Conservation (phyloP, 2,797 vertebrate genomes). For the Xiphorhynchus erythropygius region DNA sequence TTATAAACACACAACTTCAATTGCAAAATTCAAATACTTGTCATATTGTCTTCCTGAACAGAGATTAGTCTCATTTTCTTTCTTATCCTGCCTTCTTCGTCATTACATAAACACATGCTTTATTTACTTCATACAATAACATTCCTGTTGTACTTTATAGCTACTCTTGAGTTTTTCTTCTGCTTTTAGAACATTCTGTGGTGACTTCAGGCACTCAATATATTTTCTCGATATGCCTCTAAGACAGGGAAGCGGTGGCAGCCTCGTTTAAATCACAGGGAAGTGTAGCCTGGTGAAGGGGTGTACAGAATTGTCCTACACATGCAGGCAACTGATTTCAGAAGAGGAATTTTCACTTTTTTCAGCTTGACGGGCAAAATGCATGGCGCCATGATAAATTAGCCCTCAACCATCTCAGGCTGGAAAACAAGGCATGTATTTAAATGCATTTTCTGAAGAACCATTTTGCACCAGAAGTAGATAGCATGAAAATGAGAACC, state of each 20-base stretch:
- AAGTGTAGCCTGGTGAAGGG: not conserved
- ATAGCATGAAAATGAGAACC: not conserved
- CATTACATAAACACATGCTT: not conserved
- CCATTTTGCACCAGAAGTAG: not conserved
- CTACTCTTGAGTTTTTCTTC: not conserved
- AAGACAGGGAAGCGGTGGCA: not conserved
- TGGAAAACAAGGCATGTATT: not conserved
- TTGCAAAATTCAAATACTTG: not conserved
- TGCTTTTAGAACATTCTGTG: not conserved
- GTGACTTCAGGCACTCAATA: not conserved
- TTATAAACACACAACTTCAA: not conserved
- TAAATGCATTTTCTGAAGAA: not conserved
- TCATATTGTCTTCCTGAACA: not conserved
- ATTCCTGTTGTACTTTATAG: not conserved
- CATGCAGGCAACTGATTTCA: not conserved
- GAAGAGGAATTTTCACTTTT: not conserved
- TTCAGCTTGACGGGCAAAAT: not conserved
- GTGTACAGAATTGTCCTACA: not conserved
- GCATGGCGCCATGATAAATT: not conserved
- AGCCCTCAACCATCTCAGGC: not conserved
- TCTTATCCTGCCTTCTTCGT: not conserved
- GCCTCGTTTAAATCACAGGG: not conserved
- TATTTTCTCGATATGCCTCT: not conserved
- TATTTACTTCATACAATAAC: not conserved
- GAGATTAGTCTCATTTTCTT: not conserved